phyloP scores from a whole-genome alignment of 2,797 vertebrate genomes.

The Acanthornis magna region DNA sequence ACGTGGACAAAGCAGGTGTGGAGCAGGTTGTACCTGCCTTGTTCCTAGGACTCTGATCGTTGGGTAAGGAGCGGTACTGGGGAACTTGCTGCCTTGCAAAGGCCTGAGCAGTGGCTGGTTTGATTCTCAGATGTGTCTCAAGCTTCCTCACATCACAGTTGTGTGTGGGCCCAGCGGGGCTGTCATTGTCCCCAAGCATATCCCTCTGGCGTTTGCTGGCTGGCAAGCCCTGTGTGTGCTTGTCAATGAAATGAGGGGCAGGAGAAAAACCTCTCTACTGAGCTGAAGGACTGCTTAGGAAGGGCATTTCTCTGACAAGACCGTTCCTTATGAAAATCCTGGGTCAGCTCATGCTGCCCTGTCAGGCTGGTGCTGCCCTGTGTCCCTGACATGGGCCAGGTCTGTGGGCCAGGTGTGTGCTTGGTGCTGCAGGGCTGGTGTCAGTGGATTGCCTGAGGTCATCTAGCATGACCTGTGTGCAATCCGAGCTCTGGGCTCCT shows the following conservation, averaged over 20 bases:
- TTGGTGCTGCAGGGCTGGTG: neutral
- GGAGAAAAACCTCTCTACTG: neutral
- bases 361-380: neutral
- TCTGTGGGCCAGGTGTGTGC: neutral
- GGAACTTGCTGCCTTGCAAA: neutral
- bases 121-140: neutral
- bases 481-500: neutral
- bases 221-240: neutral
- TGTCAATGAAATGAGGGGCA: neutral
- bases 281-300: neutral
- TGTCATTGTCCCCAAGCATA: neutral
- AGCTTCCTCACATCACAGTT: neutral
- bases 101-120: neutral
- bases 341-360: neutral
- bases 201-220: neutral
- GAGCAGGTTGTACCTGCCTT: neutral
- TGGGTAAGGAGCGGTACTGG: neutral
- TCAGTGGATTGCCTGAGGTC: neutral
- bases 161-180: neutral
- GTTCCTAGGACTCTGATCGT: neutral
- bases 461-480: fast-evolving
- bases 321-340: neutral
- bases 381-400: neutral
- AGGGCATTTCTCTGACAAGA: neutral
- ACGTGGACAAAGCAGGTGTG: neutral